These are phyloP conservation scores for Anableps anableps DNA, from an alignment of 2,797 vertebrate genomes.

Conservation along the genomic window DNA sequence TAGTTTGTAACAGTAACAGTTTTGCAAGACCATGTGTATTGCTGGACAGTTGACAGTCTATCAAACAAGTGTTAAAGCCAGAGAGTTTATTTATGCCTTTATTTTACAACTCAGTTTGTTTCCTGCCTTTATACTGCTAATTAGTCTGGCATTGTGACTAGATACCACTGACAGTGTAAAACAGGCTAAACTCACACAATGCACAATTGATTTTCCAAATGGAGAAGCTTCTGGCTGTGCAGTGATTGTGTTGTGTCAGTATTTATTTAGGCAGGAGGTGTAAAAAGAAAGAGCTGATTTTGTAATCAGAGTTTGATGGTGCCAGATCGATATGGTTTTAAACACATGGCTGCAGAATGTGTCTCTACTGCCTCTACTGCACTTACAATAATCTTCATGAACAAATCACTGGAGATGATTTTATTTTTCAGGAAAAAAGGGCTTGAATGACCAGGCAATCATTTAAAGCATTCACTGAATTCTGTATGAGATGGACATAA, in stretches of 20 bases:
- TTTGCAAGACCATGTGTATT: not conserved
- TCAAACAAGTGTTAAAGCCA: not conserved
- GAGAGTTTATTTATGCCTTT: not conserved
- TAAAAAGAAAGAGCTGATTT: conserved; percentile 43
- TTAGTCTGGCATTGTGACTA: conserved; percentile 7
- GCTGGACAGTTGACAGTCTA: not conserved
- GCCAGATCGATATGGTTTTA: conserved; percentile 38
- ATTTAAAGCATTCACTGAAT: conserved; percentile 31
- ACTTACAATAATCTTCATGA: conserved; percentile 26
- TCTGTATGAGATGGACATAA: conserved; percentile 55
- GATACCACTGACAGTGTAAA: conserved; percentile 22
- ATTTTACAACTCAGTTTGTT: not conserved
- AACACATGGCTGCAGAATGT: conserved; percentile 23
- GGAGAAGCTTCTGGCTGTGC: conserved; percentile 18
- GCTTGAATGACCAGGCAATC: conserved; percentile 13
- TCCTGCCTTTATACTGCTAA: conserved; percentile 31
- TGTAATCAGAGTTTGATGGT: conserved; percentile 48
- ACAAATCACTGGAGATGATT: conserved; percentile 44
- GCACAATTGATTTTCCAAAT: conserved; percentile 39
- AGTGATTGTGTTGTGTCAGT: conserved; percentile 37
- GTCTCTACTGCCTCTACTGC: conserved; percentile 15
- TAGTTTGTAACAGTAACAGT: too few species aligned
- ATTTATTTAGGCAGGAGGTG: conserved; percentile 45
- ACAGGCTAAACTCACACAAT: conserved; percentile 9
- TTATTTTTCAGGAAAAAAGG: conserved; percentile 26